Evolutionary conservation across 2,888 invertebrate genomes (phyloP), one percentile per base, ranked within the genome.

Genomic region (Plebejus anna): DNA sequence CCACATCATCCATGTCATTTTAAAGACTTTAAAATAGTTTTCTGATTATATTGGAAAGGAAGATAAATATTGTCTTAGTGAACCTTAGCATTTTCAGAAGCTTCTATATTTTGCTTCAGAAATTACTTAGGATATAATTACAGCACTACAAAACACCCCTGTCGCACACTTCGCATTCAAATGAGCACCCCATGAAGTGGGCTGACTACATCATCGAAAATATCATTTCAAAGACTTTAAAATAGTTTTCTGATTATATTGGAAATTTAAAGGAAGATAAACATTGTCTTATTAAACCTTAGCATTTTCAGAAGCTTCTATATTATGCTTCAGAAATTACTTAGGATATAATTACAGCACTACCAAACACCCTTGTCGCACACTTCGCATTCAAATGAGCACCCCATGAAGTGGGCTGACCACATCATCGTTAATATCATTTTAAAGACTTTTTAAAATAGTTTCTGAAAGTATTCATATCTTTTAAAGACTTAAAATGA

Each of bases 301-400:
- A 38, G 38, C 6, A 38, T 38, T 38, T 38, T 38, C 38, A 38
- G 38, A 6, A 38, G 38, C 5, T 38, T 38, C 6, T 38, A 38
- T 38, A 38, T 38, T 38, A 6, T 38, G 38, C 6, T 38, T 38
- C 0, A 38, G 38, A 38, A 6, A 38, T 6, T 32, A 32, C 32
- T 32, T 32, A 32, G 32, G 32, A 0, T 38, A 88, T 88, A 91
- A 92, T 91, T 91, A 90, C 88, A 90, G 89, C 90, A 92, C 90
- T 91, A 91, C 90, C 90, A 91, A 91, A 91, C 88, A 75, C 78
- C 76, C 82, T 89, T 87, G 82, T 82, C 82, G 87, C 87, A 83
- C 85, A 85, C 86, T 88, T 87, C 83, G 85, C 88, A 91, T 92
- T 90, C 88, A 92, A 91, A 92, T 91, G 89, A 90, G 87, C 89